Evolutionary conservation across 2,888 invertebrate species (phyloP), one percentile per base, ranked within the genome.

Genomic region (Dryobotodes eremita): DNA sequence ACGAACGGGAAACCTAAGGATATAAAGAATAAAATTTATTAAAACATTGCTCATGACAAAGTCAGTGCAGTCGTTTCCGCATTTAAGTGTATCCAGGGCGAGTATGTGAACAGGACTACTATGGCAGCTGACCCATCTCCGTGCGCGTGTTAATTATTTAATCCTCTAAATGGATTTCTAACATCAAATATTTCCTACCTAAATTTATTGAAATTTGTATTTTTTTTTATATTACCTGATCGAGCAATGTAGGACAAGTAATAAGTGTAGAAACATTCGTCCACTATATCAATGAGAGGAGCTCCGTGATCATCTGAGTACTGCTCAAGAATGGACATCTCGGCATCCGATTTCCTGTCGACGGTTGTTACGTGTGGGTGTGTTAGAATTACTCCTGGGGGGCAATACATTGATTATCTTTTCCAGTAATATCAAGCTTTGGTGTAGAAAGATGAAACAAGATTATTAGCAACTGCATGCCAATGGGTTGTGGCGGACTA

Each of bases 201-300:
- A 36, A 36, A 36, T 36, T 36, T 1, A 36, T 36, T 36, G 31
- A 36, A 36, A 36, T 36, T 36, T 36, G 31, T 2, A 2, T 36
- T 1, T 36, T 36, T 90, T 8, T 88, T 89, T 20, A n/a, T 15
- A 15, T 79, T 88, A 95, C 95, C 92, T 68, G 85, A 62, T 71
- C 89, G 90, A 48, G 90, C 83, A 68, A 94, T 92, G 77, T 89
- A 94, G 1, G 93, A 91, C 62, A 94, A 75, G 71, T 90, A 93
- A 82, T 90, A 92, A n/a, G 78, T 86, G 5, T 82, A 72, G 55
- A 92, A 90, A 78, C 93, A 92, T 68, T 95, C 92, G 0, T 93
- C 84, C 5, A 94, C 81, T 13, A 92, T 82, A 77, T 92, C 90
- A 26, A 94, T 70, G n/a, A 86, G 59, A 0, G 94, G 92, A 10